Evolutionary conservation across 2,113 vertebrate genomes (phyloP), one percentile per base, ranked within the genome.

Genomic region (Cryptotis parvus): DNA sequence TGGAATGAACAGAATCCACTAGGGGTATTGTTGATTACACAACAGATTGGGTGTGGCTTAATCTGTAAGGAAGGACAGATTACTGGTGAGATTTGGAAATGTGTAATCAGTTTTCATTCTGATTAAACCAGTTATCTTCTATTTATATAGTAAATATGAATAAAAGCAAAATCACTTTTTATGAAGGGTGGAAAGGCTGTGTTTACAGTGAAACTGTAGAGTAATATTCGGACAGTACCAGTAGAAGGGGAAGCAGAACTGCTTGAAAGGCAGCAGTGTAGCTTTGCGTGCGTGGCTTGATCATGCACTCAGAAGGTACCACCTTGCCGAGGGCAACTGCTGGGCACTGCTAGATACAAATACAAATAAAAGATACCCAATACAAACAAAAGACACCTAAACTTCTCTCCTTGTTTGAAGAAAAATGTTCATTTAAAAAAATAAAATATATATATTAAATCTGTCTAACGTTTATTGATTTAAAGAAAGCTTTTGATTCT

Each of bases 51-150:
- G 55, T 74, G 41, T 88, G 81, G 31, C 3, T 52, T 74, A 84
- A 45, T 89, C 65, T 91, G 69, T 78, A 85, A 94, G 24, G 65
- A 78, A 61, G 14, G 15, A 70, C 52, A 52, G 15, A 87, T 74
- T 58, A 52, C 16, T 43, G 68, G n/a, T 69, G 63, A 86, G 68
- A 66, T 49, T 87, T 73, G 55, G 45, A 84, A 84, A 68, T 84
- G 76, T 61, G 22, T 27, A 39, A 18, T 82, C 49, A 52, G 63
- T 82, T 89, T 91, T 35, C n/a, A 49, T 45, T 92, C 81, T 37
- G 39, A 49, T 65, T 81, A 87, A 77, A 87, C 24, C 39, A 79
- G 9, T 87, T 33, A 6, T 65, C 11, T 72, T 87, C 63, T 86
- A 22, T 41, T 83, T 86, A 70, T 66, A 41, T 49, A 61, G 35